Base-by-base conservation (phyloP, 2,797 vertebrate genomes). In the Lycodopsis pacificus region DNA sequence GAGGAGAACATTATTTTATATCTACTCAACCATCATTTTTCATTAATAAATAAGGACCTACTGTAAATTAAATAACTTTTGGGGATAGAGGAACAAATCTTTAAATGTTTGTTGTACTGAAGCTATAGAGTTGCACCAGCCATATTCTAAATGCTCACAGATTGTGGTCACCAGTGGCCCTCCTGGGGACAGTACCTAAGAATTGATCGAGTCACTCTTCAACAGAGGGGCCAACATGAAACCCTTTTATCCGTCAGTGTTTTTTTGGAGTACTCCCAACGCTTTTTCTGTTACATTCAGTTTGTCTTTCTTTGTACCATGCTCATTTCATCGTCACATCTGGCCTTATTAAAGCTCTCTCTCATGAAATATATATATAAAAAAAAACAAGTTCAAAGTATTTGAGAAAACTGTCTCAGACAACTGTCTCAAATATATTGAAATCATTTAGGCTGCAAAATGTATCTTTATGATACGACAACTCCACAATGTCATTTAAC, bases 171-270 rank as follows among this genome's bases (percentile, higher is more conserved):
- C 40, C 57, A 32, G 9, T 48, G 15, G 42, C 27, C n/a, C 49
- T 76, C 27, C 42, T 17, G 48, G 38, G 61, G 27, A 65, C 17
- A 27, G 3, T 38, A 34, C 19, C 22, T 11, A 15, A 15, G 11
- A 22, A 72, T 25, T 34, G 61, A 82, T 81, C 5, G 5, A 59
- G 25, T 63, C 72, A 22, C 36, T 58, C 49, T 63, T 7, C 27
- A 73, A 51, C 17, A 40, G 13, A 61, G 22, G 10, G 38, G 58
- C 12, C 20, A 14, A 42, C 1, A 66, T 44, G 4, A 65, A 46
- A 49, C 30, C 22, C 12, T 11, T 48, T 22, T 17, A 38, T 32
- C 48, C 15, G 1, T 22, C 30, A 34, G 3, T 20, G 22, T 14
- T 25, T 61, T 32, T 53, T 13, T 54, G 40, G 11, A 44, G 38